Evolutionary conservation across 1,140 invertebrate species (phyloP).

Genomic region (Eciton burchellii): DNA sequence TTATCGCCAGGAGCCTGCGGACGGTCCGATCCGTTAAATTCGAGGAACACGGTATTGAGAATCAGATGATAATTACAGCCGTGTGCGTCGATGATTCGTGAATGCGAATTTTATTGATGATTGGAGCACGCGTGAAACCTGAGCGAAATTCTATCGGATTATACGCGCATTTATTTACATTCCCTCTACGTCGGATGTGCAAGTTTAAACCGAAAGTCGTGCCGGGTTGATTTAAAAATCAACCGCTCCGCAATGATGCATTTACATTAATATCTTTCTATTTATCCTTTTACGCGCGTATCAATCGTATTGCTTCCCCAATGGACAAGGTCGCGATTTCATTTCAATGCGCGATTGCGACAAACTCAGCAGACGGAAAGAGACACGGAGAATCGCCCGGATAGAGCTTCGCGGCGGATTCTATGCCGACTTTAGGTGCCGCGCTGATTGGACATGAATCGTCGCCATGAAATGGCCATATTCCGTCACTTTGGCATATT

Average conservation of each 20-base stretch:
- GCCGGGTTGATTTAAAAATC: slow-evolving; percentile 31
- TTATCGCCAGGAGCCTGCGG: background rate
- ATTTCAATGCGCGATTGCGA: no score
- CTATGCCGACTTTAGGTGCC: slow-evolving; percentile 16
- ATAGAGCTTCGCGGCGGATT: slow-evolving; percentile 48
- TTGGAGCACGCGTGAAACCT: background rate
- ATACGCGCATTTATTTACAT: slow-evolving; percentile 8
- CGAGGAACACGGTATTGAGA: background rate
- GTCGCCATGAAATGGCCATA: slow-evolving; percentile 41
- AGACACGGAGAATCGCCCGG: no score
- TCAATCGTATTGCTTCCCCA: slow-evolving; percentile 34
- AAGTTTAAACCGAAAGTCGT: slow-evolving; percentile 1
- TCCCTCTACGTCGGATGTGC: background rate
- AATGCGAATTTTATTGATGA: slow-evolving; percentile 25
- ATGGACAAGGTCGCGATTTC: slow-evolving; percentile 2
- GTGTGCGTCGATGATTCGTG: slow-evolving; percentile 8
- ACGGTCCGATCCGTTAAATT: background rate
- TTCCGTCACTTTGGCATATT: slow-evolving; percentile 44
- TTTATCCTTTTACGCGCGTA: background rate
- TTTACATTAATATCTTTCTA: slow-evolving; percentile 50
- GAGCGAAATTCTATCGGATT: background rate
- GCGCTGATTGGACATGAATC: slow-evolving; percentile 40
- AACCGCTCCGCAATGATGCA: slow-evolving; percentile 1
- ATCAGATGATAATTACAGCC: slow-evolving; percentile 9
- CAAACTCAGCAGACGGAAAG: no score